Evolutionary conservation across 2,113 vertebrate species (phyloP).

Genomic region (Pongo pygmaeus): DNA sequence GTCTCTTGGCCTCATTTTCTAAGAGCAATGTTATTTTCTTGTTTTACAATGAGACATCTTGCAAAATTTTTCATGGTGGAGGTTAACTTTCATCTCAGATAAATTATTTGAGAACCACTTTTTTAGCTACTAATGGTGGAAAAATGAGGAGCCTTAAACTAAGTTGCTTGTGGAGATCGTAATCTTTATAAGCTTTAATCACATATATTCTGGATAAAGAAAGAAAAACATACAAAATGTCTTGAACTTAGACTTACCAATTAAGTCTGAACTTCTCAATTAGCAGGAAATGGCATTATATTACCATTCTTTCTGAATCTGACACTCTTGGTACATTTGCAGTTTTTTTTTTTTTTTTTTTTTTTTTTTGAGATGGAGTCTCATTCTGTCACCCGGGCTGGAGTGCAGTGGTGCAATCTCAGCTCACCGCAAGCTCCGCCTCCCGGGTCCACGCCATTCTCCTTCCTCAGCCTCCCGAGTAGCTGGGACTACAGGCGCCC

Average conservation of each 20-base stretch:
- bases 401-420: too few relatives aligned
- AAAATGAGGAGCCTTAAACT: not conserved
- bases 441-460: too few relatives aligned
- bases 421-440: too few relatives aligned
- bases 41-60: too few relatives aligned
- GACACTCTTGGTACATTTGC: not conserved
- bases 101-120: not conserved
- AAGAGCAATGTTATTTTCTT: not conserved
- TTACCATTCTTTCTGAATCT: not conserved
- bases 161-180: not conserved
- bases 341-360: not conserved
- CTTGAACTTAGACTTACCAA: slow-evolving; percentile 10
- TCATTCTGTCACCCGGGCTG: too few relatives aligned
- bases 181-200: not conserved
- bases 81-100: not conserved
- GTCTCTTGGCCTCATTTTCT: not conserved
- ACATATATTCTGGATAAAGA: not conserved
- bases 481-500: too few relatives aligned
- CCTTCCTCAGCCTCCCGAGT: too few relatives aligned
- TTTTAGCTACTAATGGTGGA: not conserved
- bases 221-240: not conserved
- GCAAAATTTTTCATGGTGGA: not conserved
- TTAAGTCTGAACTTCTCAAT: not conserved
- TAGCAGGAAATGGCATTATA: not conserved
- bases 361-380: too few relatives aligned